Evolutionary conservation across 2,888 invertebrate genomes (phyloP), one percentile per base, ranked within the genome.

Genomic region (Eudemis profundana): DNA sequence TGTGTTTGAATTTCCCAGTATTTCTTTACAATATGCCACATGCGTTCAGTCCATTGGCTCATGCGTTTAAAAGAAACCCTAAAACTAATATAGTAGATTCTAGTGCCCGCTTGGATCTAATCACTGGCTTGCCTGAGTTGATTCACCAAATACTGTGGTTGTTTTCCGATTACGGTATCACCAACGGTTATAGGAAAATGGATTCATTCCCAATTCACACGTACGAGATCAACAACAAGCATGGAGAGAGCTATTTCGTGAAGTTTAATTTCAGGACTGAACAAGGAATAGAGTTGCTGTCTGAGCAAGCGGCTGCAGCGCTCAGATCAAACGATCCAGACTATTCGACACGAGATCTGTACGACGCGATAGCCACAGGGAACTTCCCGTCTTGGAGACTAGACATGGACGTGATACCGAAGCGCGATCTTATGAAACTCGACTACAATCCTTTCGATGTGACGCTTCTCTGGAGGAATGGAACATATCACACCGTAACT

Each of bases 401-500:
- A 33, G 1, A 33, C 1, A 33, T 33, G 33, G 33, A 33, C 33
- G 33, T 33, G 33, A 33, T 33, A 12, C 33, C 33, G 8, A 33
- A 12, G 8, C 0, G 33, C 10, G 8, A 33, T 33, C 33, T 12
- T 33, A 10, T 10, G 12, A 33, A 33, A 10, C 33, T 33, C 2
- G 8, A 29, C 4, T 3, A 29, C 1, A 29, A 29, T 33, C 33
- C 33, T 33, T 33, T 33, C 33, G 12, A 33, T 10, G 7, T 33
- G 33, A 33, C 33, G 1, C 10, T 8, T 33, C 33, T 33, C 3
- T 97, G 97, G 97, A 93, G 96, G 0, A 96, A 97, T 57, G 84
- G 85, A 29, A 95, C 96, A 3, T 97, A 87, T 82, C 97, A 97
- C 0, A 87, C 97, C 66, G 95, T 96, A 61, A 95, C 94, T 0